Conservation (phyloP, 2,113 vertebrate species). For the Lophius piscatorius region DNA sequence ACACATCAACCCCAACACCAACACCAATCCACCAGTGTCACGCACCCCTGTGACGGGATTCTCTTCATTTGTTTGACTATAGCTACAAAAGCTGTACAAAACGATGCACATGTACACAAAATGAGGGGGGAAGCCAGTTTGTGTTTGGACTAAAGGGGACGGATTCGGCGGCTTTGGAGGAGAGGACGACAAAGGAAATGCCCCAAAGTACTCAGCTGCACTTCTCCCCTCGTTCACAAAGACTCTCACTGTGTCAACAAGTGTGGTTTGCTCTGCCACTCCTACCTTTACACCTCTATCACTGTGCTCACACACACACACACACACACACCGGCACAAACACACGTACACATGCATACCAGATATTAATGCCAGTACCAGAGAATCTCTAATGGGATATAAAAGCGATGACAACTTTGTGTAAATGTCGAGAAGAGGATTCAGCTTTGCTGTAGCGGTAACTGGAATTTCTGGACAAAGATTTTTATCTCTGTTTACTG, state of each 20-base stretch:
- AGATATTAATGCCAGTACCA: constrained; percentile 32
- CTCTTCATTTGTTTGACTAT: constrained; percentile 94
- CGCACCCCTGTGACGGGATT: constrained; percentile 95
- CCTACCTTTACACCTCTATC: constrained; percentile 48
- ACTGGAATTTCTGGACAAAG: constrained; percentile 55
- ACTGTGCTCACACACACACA: constrained; percentile 52
- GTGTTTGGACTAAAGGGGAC: constrained; percentile 46
- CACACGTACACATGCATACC: constrained; percentile 14
- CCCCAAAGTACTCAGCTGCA: constrained; percentile 60
- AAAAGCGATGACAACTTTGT: constrained; percentile 31
- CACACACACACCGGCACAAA: constrained; percentile 32
- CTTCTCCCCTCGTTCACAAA: constrained; percentile 54
- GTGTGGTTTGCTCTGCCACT: constrained; percentile 30
- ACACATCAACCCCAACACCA: constrained; percentile 69
- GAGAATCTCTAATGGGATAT: constrained; percentile 55
- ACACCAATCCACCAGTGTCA: constrained; percentile 81
- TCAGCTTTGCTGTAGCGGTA: constrained; percentile 13
- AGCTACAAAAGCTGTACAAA: constrained; percentile 50
- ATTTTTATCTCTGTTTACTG: constrained; percentile 46
- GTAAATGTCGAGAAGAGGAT: constrained; percentile 25
- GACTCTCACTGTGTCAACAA: constrained; percentile 47
- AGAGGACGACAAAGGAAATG: constrained; percentile 28
- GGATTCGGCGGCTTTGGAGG: constrained; percentile 6
- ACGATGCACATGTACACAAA: constrained; percentile 21
- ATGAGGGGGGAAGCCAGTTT: constrained; percentile 13